Base-by-base conservation (phyloP, 2,888 invertebrate genomes). In the Scaptomyza polygonia region DNA sequence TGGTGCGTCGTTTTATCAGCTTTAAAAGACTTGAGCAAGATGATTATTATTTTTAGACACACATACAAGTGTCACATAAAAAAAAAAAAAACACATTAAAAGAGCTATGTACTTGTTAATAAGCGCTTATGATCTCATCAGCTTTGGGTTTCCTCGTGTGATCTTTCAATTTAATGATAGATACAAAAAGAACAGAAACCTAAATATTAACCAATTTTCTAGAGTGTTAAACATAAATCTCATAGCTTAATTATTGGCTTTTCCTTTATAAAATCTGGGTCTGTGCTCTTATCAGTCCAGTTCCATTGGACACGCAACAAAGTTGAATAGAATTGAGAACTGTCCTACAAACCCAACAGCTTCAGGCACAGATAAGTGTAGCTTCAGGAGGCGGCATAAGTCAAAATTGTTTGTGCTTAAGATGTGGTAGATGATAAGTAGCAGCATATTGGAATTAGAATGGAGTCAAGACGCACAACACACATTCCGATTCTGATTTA, bases 1-100 rank as follows among this genome's bases (percentile, higher is more conserved):
- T 79, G 80, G 73, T 71, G 78, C 61, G 32, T 65, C 4, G 45
- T 69, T 80, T 80, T 79, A 82, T 81, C 82, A 82, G 77, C 64
- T 44, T 42, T 29, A 51, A 59, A 53, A 62, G 53, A 47, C 64
- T 32, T 63, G 71, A 16, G 18, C 18, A 44, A 18, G 34, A 43
- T 29, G 57, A 72, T 72, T 72, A 73, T 73, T 73, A 73, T 73
- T 69, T 73, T 73, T 73, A 70, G 58, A 73, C 59, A 7, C 54
- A 54, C 34, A n/a, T n/a, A 34, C 6, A 45, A 52, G 55, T 70
- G 54, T 51, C 51, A 54, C 32, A 21, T 21, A 21, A 21, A 21
- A 21, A 21, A 21, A 21, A 21, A 21, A 21, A 21, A 21, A 21
- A 21, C 21, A 21, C 2, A 54, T 32, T 42, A 34, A 66, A 70